Evolutionary conservation across 2,113 vertebrate genomes (phyloP).

Genomic region (Corydoras sp.): DNA sequence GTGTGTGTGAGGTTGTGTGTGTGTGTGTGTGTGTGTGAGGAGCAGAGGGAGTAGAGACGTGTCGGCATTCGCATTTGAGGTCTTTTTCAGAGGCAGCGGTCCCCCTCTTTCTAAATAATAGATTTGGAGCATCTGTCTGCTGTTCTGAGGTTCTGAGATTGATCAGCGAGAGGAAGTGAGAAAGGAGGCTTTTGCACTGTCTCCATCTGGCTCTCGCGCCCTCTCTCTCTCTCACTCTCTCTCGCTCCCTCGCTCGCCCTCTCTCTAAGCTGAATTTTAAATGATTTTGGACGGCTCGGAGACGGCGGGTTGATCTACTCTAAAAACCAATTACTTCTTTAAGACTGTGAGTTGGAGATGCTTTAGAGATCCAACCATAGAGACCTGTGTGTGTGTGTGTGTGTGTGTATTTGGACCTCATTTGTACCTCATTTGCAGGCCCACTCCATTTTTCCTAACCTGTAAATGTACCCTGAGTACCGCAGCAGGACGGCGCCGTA

Average conservation of each 20-base stretch:
- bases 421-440: no score
- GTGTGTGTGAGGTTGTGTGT: not conserved
- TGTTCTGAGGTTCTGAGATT: conserved; percentile 23
- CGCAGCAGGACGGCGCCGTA: no score
- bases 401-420: no score
- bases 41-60: not conserved
- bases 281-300: no score
- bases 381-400: no score
- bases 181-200: conserved; percentile 33
- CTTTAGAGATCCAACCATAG: no score
- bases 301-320: no score
- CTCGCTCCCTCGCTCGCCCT: not conserved
- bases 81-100: conserved; percentile 10
- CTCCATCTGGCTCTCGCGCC: not conserved
- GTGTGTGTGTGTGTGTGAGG: conserved; percentile 4
- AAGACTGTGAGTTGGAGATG: no score
- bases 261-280: not conserved
- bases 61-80: conserved; percentile 28
- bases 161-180: conserved; percentile 7
- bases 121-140: conserved; percentile 39
- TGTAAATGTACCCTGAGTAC: no score
- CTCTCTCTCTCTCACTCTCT: not conserved
- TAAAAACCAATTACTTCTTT: no score
- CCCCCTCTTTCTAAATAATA: conserved; percentile 37
- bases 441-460: no score